Percentiles rank a stretch among this genome's conserved stretches.
These are phyloP conservation scores for Turdus rufiventris DNA, from an alignment of 2,113 vertebrate genomes.

Conservation along the genomic window DNA sequence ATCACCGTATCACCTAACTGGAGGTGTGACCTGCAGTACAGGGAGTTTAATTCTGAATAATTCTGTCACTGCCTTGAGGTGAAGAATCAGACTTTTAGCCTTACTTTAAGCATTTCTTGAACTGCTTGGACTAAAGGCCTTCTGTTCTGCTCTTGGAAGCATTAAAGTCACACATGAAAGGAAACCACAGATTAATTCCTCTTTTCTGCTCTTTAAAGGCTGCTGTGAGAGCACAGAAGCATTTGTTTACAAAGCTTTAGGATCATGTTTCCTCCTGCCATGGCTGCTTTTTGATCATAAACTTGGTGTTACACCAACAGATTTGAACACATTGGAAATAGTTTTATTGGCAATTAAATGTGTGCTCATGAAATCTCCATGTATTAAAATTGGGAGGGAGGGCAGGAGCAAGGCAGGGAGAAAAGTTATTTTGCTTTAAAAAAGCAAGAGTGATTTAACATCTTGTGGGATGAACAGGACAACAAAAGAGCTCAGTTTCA, in stretches of 20 bases:
- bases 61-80: neutral
- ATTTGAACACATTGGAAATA: neutral
- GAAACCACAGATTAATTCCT: neutral
- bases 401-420: neutral
- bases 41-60: neutral
- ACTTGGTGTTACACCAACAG: neutral
- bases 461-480: neutral
- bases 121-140: neutral
- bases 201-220: neutral
- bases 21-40: neutral
- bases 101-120: neutral
- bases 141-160: neutral
- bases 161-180: neutral
- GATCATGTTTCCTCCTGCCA: neutral
- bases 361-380: neutral
- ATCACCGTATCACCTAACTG: neutral
- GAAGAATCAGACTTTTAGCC: neutral
- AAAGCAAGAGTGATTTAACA: neutral
- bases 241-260: neutral
- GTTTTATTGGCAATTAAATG: neutral
- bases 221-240: neutral
- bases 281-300: neutral
- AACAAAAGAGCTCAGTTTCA: neutral
- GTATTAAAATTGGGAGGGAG: neutral
- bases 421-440: neutral